Evolutionary conservation across 1,140 invertebrate genomes (phyloP), one percentile per base, ranked within the genome.

Genomic region (Condylostylus longicornis): DNA sequence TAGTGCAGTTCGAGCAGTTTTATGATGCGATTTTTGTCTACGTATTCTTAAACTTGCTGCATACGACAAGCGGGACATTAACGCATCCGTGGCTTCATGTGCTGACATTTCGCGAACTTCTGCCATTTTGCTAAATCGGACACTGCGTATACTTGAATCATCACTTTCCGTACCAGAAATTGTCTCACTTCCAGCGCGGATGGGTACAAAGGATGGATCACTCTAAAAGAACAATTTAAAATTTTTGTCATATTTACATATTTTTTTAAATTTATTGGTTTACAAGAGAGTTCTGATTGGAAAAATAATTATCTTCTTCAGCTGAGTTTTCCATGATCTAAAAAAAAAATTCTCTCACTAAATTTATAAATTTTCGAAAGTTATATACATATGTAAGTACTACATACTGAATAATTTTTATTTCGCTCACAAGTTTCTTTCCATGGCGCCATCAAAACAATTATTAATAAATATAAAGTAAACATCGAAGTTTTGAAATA

Each of bases 401-500:
- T 40, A 41, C 50, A 45, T 65, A 78, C 75, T 58, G 72, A 69
- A 50, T 79, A 81, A 35, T 71, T 72, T 31, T 69, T 58, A 40
- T 74, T 69, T 43, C 71, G 70, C 33, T 68, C 69, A 48, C 82
- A 88, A 38, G 77, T 72, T 35, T 81, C 73, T 53, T 79, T 68
- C 85, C 84, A 91, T 15, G 82, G 77, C 36, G 74, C 74, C 69
- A 80, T 81, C 43, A 87, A 74, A 34, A 83, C 69, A 45, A 89
- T 77, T 17, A 85, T 82, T 38, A 84, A 57, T 33, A 90, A 63
- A 57, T 89, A 91, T 15, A 88, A 57, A 2, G 75, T 75, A 54
- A 90, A 88, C 80, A 91, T 81, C 6, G 79, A 81, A 8, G 82
- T 88, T 61, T 88, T 88, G 22, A 87, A 62, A 58, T 87, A 91